A percentile compares a stretch with the other conserved stretches of the same genome.
Evolutionary conservation across 2,797 vertebrate species (phyloP).

Genomic region (Setipinna tenuifilis): DNA sequence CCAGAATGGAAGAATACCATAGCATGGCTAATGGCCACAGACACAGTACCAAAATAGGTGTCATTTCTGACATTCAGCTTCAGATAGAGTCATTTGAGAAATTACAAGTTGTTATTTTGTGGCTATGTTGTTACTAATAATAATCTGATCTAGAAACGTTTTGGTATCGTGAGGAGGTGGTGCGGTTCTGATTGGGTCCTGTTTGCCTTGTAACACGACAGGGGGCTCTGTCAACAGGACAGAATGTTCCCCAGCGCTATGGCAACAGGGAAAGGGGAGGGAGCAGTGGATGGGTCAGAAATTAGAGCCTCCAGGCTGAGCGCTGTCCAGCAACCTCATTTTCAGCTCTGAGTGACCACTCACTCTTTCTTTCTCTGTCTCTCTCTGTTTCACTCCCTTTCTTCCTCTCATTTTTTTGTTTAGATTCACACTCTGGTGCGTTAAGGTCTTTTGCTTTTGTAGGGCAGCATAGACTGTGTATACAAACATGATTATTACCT

Average conservation of each 20-base stretch:
- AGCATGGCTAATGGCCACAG: no score
- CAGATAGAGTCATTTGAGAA: no score
- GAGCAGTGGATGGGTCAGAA: slow-evolving; percentile 15
- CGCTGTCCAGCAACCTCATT: neutral
- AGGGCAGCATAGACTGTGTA: no score
- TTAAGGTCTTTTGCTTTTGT: no score
- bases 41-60: no score
- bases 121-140: neutral
- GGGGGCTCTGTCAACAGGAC: slow-evolving; percentile 12
- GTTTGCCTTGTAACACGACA: neutral
- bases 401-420: neutral
- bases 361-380: slow-evolving; percentile 7
- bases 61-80: no score
- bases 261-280: slow-evolving; percentile 12
- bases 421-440: no score
- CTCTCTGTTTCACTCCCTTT: slow-evolving; percentile 3
- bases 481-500: no score
- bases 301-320: neutral
- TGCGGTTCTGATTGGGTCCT: neutral
- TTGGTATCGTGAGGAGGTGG: neutral
- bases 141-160: neutral
- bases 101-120: no score
- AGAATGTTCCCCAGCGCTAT: slow-evolving; percentile 22
- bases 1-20: no score
- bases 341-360: neutral